Evolutionary conservation across 1,140 invertebrate genomes (phyloP).

Genomic region (Drosophila melanica): DNA sequence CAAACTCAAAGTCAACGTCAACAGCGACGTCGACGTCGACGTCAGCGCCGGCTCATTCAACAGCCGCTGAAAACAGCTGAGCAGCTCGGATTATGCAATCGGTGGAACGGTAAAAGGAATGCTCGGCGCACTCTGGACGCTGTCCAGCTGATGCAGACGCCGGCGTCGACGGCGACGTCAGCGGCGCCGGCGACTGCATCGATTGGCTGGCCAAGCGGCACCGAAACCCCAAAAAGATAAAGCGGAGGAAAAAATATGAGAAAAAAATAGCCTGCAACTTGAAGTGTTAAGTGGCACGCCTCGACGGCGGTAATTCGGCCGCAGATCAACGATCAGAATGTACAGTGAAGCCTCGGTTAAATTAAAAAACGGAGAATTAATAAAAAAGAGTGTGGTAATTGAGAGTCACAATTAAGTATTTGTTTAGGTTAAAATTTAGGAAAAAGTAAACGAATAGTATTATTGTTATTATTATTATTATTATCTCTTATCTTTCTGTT

Average conservation of each 20-base stretch:
- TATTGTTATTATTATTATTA: too few relatives aligned
- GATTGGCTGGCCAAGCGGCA: constrained; percentile 60
- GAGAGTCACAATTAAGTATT: too few relatives aligned
- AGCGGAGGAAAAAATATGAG: constrained; percentile 1
- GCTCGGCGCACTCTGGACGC: constrained; percentile 13
- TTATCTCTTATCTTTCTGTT: too few relatives aligned
- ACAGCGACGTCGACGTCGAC: constrained; percentile 2
- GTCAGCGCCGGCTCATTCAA: constrained; percentile 5
- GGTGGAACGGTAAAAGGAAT: constrained; percentile 59
- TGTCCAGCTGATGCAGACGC: constrained; percentile 21
- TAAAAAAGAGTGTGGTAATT: neutral
- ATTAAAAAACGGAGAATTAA: neutral
- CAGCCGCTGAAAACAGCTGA: constrained; percentile 34
- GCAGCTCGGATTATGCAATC: constrained; percentile 62
- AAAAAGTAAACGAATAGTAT: too few relatives aligned
- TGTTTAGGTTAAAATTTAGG: too few relatives aligned
- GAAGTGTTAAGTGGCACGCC: constrained; percentile 41
- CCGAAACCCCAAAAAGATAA: constrained; percentile 42
- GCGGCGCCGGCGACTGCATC: constrained; percentile 22
- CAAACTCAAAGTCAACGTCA: constrained; percentile 20
- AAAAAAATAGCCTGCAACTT: constrained; percentile 27
- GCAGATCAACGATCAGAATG: neutral
- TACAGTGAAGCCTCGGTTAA: constrained; percentile 10
- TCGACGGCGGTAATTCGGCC: constrained; percentile 19
- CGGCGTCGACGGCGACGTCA: neutral